Base-by-base conservation (phyloP, 2,113 vertebrate genomes). In the Leptodactylus fuscus region DNA sequence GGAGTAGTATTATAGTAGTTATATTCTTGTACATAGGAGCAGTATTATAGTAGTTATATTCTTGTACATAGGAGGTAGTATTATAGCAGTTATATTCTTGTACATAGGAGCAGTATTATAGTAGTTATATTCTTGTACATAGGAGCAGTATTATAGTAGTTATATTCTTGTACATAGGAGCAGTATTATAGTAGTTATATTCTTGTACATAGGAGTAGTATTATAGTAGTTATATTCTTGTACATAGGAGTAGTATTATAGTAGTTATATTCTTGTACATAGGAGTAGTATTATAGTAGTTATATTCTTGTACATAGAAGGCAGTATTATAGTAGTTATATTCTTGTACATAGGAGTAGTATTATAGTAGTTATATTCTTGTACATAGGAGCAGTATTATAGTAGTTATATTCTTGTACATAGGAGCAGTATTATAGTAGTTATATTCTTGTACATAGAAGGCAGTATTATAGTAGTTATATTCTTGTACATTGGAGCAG, bases 401-500 rank as follows among this genome's bases (percentile, higher is more conserved):
- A 67, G 62, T 67, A 67, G n/a, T 51, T 51, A 51, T 51, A 51
- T 55, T 55, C 51, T n/a, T 55, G 51, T 55, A 55, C 51, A 55
- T n/a, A 55, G 51, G 51, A 6, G 51, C 55, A 60, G 55, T 60
- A 58, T n/a, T 58, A 58, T 58, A n/a, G 53, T 24, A 58, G 22
- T 58, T 58, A 58, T 58, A 58, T 58, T 58, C 53, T 24, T 58
- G 53, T 58, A 58, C 46, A 49, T 49, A 49, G 46, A n/a, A n/a
- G 5, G 36, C 36, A 70, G 67, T 70, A 70, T 70, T 36, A 70
- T 36, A 70, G 67, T 70, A 70, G 67, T 70, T 70, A 70, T 70
- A 70, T 20, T 70, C 29, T 70, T 36, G 67, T 70, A 70, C 10
- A 58, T 58, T 24, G 55, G 55, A 5, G 55, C 55, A 58, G 55